phyloP scores from a whole-genome alignment of 2,888 invertebrate species.

The Ennomos quercinarius region DNA sequence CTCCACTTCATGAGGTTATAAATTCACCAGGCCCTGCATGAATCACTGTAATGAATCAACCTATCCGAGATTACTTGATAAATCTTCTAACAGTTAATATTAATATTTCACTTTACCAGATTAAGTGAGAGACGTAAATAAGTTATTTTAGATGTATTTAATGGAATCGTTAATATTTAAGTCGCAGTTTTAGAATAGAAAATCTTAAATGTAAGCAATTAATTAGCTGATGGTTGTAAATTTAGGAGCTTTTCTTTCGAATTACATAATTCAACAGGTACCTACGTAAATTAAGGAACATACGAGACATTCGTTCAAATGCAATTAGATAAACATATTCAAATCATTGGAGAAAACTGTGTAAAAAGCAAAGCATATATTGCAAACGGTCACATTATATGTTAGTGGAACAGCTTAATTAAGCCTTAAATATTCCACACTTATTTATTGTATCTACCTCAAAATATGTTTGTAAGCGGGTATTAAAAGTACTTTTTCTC shows the following conservation, averaged over 20 bases:
- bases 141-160: constrained; percentile 38
- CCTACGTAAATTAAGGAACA: too few relatives aligned
- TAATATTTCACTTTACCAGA: constrained; percentile 71
- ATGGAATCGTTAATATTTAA: constrained; percentile 39
- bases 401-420: too few relatives aligned
- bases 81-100: constrained; percentile 67
- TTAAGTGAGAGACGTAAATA: constrained; percentile 67
- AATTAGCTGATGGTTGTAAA: constrained; percentile 28
- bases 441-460: too few relatives aligned
- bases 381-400: too few relatives aligned
- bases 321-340: too few relatives aligned
- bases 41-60: constrained; percentile 74
- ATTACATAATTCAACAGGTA: too few relatives aligned
- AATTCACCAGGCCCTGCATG: constrained; percentile 48
- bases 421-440: too few relatives aligned
- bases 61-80: constrained; percentile 68
- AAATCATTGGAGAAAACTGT: too few relatives aligned
- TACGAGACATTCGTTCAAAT: too few relatives aligned
- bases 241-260: constrained; percentile 7
- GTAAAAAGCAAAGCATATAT: too few relatives aligned
- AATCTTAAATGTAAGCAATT: constrained; percentile 39
- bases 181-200: constrained; percentile 28
- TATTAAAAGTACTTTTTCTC: too few relatives aligned
- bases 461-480: too few relatives aligned
- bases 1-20: constrained; percentile 46